Evolutionary conservation across 2,888 invertebrate genomes (phyloP), one percentile per base, ranked within the genome.

Genomic region (Melanotus villosus): DNA sequence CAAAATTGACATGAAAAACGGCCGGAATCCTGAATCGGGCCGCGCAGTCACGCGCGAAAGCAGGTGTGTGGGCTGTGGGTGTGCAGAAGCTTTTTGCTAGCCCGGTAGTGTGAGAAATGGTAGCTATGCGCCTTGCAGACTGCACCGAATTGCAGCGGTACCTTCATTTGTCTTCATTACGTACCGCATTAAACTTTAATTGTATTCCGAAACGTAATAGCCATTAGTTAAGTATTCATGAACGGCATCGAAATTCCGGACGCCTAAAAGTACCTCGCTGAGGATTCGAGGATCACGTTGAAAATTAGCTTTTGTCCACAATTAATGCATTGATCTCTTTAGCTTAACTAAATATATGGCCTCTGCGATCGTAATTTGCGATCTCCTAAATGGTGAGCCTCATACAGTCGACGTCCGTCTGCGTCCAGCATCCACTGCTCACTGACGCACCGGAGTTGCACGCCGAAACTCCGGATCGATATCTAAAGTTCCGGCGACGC

Each of bases 1-100:
- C 30, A 14, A 63, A 63, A 63, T 63, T 54, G 63, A 63, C 63
- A 12, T 41, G 62, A 50, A 26, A 41, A 52, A 54, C 58, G 36
- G 43, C 23, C 30, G 23, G 9, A 52, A 63, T 63, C 50, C 30
- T 19, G 38, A 63, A 63, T 54, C 30, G 63, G 54, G 32, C 38
- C 41, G 38, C 38, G 36, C 18, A 63, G 63, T 63, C 52, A 62
- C 62, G 62, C 26, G 38, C 38, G 14, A 34, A 43, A 18, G 19
- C 38, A 41, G 36, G 41, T 58, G 26, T 10, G 23, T 23, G 38
- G 41, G 36, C 32, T 18, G 26, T 52, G 23, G 26, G 4, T 5
- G 32, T 16, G 9, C 10, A 5, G 52, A 52, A 18, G 6, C n/a
- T n/a, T n/a, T n/a, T n/a, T n/a, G n/a, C n/a, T n/a, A n/a, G n/a